Base-by-base conservation (phyloP, 30 jellyfish, hydroid and myxozoan species). In the Clytia hemisphaerica region DNA sequence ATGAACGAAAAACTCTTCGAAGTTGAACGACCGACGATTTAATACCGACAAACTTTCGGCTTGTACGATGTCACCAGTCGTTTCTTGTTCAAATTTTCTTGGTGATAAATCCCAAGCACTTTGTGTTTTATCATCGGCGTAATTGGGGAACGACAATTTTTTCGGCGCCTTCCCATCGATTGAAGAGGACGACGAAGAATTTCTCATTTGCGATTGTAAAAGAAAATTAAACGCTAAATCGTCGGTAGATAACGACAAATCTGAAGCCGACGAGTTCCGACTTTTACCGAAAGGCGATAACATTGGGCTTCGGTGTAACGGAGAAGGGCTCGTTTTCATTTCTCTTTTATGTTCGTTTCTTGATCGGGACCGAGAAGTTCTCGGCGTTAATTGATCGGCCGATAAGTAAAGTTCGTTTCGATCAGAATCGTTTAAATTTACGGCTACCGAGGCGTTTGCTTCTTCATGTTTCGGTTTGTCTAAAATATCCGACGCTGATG, bases 401-500 rank as follows among this genome's bases (percentile, higher is more conserved):
- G n/a, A n/a, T n/a, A n/a, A n/a, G n/a, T n/a, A n/a, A n/a, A n/a
- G n/a, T n/a, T n/a, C n/a, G n/a, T n/a, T n/a, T n/a, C n/a, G n/a
- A n/a, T n/a, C 26, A 51, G 25, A 9, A 51, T 51, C 25, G 27
- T 6, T 33, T 51, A n/a, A n/a, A n/a, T n/a, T n/a, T n/a, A n/a
- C n/a, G n/a, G n/a, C n/a, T n/a, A n/a, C n/a, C n/a, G n/a, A n/a
- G n/a, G n/a, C n/a, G n/a, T n/a, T n/a, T n/a, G n/a, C n/a, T n/a
- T n/a, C n/a, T n/a, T n/a, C n/a, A n/a, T n/a, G 7, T 6, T 12
- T n/a, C 0, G 70, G 70, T 21, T 33, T 33, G 0, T 37, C 15
- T 33, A 33, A 45, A 22, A 57, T 57, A n/a, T 57, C 14, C 14
- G 70, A 57, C 37, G 70, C 30, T 0, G 70, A 57, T n/a, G 70